A percentile compares a stretch with the other conserved stretches of the same genome.
phyloP scores from a whole-genome alignment of 2,113 vertebrate species.

The Etia nguti region DNA sequence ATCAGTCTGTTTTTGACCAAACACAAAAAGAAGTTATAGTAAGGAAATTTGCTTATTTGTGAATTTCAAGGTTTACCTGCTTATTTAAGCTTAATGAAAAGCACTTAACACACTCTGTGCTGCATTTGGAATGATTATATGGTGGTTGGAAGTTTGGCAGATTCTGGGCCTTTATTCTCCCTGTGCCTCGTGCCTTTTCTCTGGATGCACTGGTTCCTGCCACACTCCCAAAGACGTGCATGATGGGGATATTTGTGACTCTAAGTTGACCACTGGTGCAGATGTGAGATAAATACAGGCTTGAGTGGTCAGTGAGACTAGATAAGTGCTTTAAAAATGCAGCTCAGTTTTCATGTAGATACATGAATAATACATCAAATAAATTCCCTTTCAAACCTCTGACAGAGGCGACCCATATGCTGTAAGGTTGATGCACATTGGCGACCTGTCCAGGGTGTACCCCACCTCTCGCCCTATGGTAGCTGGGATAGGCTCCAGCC shows the following conservation, averaged over 20 bases:
- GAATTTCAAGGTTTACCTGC: neutral
- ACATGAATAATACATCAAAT: accelerated
- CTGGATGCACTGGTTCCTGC: neutral
- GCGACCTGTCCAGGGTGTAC: neutral
- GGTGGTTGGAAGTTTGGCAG: neutral
- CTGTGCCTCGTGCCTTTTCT: neutral
- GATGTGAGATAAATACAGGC: accelerated
- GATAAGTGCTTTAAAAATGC: neutral
- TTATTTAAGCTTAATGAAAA: neutral
- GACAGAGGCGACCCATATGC: too few relatives aligned
- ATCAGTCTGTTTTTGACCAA: neutral
- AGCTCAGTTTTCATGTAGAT: neutral
- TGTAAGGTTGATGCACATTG: too few relatives aligned
- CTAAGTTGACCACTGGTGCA: neutral
- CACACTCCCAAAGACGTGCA: neutral
- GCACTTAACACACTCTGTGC: neutral
- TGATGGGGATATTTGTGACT: neutral
- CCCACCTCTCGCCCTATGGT: neutral
- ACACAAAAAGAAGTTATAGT: accelerated
- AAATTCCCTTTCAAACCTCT: neutral
- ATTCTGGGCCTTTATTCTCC: neutral
- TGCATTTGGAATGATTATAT: neutral
- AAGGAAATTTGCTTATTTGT: accelerated
- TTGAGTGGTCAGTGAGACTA: neutral
- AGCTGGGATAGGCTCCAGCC: neutral